Conservation (phyloP, 2,113 vertebrate species). For the Anas platyrhynchos region DNA sequence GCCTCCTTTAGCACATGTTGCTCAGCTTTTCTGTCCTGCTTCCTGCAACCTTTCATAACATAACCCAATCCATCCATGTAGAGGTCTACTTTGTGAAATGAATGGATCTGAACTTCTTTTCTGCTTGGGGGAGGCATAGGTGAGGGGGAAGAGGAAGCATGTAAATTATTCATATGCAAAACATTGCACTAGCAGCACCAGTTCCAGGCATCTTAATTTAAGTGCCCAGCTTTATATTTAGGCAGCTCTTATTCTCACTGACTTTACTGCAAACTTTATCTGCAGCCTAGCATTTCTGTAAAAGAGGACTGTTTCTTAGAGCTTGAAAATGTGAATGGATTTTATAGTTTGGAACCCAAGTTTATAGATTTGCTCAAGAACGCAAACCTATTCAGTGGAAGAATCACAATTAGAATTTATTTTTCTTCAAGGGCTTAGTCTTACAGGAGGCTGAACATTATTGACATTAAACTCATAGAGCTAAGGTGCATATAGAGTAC, state of each 20-base stretch:
- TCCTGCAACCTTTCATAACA: background rate
- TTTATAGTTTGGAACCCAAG: conserved; percentile 17
- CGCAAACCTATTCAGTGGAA: background rate
- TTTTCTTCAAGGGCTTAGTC: conserved; percentile 30
- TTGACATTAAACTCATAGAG: conserved; percentile 6
- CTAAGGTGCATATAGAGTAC: conserved; percentile 21
- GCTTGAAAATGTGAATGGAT: background rate
- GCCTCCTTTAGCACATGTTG: background rate
- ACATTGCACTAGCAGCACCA: background rate
- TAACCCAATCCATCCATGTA: background rate
- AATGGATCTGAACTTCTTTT: background rate
- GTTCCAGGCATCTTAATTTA: background rate
- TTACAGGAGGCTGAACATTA: conserved; percentile 44
- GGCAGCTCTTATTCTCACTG: background rate
- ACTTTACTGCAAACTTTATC: background rate
- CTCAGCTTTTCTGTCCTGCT: background rate
- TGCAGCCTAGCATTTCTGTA: background rate
- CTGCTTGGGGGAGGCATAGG: too few species aligned
- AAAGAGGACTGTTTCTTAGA: background rate
- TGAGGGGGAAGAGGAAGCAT: background rate
- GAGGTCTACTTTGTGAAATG: background rate
- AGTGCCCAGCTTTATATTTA: background rate
- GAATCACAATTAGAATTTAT: background rate
- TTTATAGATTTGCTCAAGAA: conserved; percentile 15
- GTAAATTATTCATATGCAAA: background rate